These are phyloP conservation scores for Emmelina monodactyla DNA, from an alignment of 2,888 invertebrate genomes.

Conservation along the genomic window DNA sequence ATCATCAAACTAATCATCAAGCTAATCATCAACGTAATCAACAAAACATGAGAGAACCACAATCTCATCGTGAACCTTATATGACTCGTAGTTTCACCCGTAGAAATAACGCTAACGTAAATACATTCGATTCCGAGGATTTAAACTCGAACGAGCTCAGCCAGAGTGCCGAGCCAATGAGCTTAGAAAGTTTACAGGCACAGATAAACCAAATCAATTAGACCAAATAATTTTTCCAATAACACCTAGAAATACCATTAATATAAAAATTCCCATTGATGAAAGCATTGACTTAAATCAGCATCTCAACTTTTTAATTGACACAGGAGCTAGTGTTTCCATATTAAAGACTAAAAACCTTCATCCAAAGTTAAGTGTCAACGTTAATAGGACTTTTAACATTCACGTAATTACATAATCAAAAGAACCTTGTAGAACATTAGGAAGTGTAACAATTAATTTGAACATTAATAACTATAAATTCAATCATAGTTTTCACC, in stretches of 20 bases:
- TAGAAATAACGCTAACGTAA: background rate
- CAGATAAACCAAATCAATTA: too few relatives aligned
- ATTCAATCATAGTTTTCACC: background rate
- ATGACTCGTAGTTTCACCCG: background rate
- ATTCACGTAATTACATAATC: background rate
- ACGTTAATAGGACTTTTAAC: background rate
- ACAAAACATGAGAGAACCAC: background rate
- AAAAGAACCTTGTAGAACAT: background rate
- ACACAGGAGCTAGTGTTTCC: conserved; percentile 2
- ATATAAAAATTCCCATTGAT: background rate
- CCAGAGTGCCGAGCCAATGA: background rate
- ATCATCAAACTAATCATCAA: too few relatives aligned
- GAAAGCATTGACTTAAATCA: too few relatives aligned
- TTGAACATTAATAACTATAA: background rate
- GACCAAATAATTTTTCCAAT: too few relatives aligned
- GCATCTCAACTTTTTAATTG: background rate
- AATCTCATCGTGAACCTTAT: background rate
- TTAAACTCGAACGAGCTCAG: background rate
- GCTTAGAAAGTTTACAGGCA: background rate
- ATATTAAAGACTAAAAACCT: background rate
- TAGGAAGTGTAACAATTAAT: background rate
- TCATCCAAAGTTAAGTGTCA: background rate
- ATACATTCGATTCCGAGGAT: background rate
- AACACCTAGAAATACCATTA: background rate
- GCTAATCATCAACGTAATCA: background rate